Evolutionary conservation across 2,797 vertebrate genomes (phyloP).

Genomic region (Periparus ater): DNA sequence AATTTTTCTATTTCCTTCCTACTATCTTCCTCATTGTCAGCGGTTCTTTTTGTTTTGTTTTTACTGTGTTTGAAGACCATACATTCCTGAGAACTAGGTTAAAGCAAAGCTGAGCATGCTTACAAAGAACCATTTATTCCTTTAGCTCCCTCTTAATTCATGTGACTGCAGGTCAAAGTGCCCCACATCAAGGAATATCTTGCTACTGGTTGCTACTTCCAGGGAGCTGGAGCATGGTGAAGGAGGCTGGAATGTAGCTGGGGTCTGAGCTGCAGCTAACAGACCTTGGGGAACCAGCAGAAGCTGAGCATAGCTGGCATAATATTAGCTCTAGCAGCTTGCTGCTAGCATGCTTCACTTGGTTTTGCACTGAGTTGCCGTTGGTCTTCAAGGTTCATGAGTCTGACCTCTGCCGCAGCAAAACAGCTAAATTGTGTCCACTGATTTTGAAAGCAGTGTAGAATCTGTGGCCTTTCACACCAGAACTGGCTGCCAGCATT

Average conservation of each 20-base stretch:
- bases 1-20: background rate
- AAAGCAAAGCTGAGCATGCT: background rate
- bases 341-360: background rate
- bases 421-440: background rate
- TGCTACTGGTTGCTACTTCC: rapidly evolving
- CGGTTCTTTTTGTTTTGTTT: background rate
- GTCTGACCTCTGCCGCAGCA: background rate
- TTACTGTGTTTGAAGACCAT: background rate
- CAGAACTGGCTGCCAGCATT: background rate
- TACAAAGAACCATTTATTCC: background rate
- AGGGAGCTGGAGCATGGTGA: background rate
- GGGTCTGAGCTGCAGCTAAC: background rate
- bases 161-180: background rate
- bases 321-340: background rate
- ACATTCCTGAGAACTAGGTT: background rate
- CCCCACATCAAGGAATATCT: background rate
- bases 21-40: rapidly evolving
- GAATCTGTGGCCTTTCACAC: background rate
- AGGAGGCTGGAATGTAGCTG: background rate
- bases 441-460: background rate
- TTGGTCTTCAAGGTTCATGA: background rate
- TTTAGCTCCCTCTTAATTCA: background rate
- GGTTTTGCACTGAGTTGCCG: background rate
- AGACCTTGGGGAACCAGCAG: background rate
- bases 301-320: background rate